These are phyloP conservation scores for Lysandra coridon DNA, from an alignment of 2,888 invertebrate genomes.

Conservation along the genomic window DNA sequence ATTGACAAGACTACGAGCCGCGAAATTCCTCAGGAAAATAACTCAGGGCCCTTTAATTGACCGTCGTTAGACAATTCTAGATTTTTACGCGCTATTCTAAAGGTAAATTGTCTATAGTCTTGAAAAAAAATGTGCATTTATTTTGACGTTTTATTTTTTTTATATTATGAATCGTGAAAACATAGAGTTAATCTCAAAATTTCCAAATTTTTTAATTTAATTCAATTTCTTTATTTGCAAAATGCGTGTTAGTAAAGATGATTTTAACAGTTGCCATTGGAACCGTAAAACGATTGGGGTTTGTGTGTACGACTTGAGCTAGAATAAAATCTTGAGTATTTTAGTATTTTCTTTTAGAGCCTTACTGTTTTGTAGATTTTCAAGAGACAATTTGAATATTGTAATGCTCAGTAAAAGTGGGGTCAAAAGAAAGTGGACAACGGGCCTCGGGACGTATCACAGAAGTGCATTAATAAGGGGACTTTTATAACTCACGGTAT, in stretches of 20 bases:
- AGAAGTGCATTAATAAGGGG: slow-evolving; percentile 69
- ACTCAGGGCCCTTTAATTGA: slow-evolving; percentile 68
- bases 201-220: neutral
- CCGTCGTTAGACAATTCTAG: slow-evolving; percentile 52
- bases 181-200: neutral
- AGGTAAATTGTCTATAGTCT: neutral
- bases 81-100: slow-evolving; percentile 17
- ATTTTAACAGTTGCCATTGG: too few species aligned
- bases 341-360: neutral
- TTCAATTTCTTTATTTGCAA: too few species aligned
- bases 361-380: slow-evolving; percentile 9
- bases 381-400: slow-evolving; percentile 27
- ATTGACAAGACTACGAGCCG: slow-evolving; percentile 73
- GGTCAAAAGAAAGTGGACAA: slow-evolving; percentile 69
- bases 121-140: neutral
- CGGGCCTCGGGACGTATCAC: slow-evolving; percentile 76
- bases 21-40: slow-evolving; percentile 71
- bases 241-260: too few species aligned
- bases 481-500: slow-evolving; percentile 53
- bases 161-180: neutral
- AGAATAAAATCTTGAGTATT: neutral
- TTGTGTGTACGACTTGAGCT: neutral
- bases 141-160: neutral
- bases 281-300: neutral
- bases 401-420: slow-evolving; percentile 41